Evolutionary conservation across 2,888 invertebrate species (phyloP), one percentile per base, ranked within the genome.

Genomic region (Drosophila meridiana): DNA sequence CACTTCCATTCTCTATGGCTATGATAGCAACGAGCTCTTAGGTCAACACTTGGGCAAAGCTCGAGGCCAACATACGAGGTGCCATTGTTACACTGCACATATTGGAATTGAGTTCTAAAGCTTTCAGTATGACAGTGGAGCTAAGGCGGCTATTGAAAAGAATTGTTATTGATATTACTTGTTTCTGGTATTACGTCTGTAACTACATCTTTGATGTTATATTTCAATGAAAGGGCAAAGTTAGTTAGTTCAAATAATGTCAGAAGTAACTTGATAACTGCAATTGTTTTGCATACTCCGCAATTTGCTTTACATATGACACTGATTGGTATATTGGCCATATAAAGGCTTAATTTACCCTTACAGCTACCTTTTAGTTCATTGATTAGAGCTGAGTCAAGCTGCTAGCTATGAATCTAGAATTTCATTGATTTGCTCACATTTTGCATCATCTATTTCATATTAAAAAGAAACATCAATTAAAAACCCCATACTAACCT

Each of bases 401-500:
- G 3, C 36, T 9, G 9, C 9, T 34, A 0, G 34, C 36, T 9
- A 9, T 36, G 9, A 38, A 4, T 13, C 13, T 13, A 13, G 13
- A 38, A 0, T 38, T 38, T 4, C 38, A 38, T 38, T 4, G 13
- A 14, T 6, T n/a, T n/a, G 8, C 8, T n/a, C 8, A 5, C n/a
- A 43, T n/a, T 3, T 43, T 42, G 7, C 1, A 4, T 40, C 11
- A 3, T 13, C 4, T 6, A 38, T 6, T 14, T n/a, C 20, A 20
- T 20, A 20, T 20, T 20, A 20, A 20, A 20, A 20, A 20, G 20
- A 20, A 20, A 0, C 20, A 20, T 20, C n/a, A 43, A 43, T 20
- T 45, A 11, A 30, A 1, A 13, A 26, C 0, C 11, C 6, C 2
- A 8, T 26, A 61, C 55, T 50, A 75, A 93, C 93, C 92, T 93